A percentile compares a stretch with the other conserved stretches of the same genome.
Conservation (phyloP, 2,113 vertebrate species). For the Geococcyx californianus region DNA sequence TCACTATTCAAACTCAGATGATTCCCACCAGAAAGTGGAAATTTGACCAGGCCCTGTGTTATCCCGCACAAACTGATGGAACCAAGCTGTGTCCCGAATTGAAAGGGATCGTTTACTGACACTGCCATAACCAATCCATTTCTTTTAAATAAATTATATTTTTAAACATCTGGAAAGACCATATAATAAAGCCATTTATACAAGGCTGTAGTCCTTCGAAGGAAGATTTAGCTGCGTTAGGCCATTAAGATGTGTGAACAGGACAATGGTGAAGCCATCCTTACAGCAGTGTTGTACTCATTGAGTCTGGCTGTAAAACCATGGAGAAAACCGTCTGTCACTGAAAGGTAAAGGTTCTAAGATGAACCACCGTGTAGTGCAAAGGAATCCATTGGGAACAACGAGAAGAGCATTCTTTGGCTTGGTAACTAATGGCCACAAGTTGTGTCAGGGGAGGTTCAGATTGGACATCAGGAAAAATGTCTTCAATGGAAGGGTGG, state of each 20-base stretch:
- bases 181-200: not conserved
- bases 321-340: not conserved
- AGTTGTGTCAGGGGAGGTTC: too few species aligned
- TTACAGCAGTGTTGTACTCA: not conserved
- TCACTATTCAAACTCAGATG: not conserved
- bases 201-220: not conserved
- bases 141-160: not conserved
- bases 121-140: not conserved
- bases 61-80: constrained; percentile 1
- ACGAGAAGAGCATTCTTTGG: not conserved
- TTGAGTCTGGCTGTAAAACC: not conserved
- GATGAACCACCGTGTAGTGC: not conserved
- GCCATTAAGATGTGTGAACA: not conserved
- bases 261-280: not conserved
- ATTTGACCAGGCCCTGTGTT: constrained; percentile 15
- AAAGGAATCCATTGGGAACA: not conserved
- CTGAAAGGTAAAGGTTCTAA: not conserved
- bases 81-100: not conserved
- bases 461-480: too few species aligned
- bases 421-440: not conserved
- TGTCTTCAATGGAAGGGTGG: too few species aligned
- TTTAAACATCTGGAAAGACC: not conserved
- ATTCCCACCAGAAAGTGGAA: constrained; percentile 54
- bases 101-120: not conserved
- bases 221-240: not conserved